Conservation (phyloP, 23 tunicate species). For the Oikopleura albicans region DNA sequence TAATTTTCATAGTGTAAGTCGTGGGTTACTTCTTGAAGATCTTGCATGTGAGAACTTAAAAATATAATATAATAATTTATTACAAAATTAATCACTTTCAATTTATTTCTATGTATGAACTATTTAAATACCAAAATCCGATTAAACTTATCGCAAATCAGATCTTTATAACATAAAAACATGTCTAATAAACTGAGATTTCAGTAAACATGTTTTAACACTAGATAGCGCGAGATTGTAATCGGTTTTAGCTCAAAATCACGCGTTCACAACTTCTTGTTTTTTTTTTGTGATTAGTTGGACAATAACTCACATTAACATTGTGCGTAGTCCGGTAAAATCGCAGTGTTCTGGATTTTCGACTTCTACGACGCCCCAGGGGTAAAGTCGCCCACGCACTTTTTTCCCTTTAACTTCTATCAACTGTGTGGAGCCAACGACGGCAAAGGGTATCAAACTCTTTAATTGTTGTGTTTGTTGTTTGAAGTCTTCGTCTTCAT, state of each 20-base stretch:
- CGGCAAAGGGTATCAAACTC: background rate
- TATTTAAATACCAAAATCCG: background rate
- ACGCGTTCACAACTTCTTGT: no score
- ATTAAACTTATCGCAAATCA: no score
- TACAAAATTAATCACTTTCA: background rate
- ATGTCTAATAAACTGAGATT: no score
- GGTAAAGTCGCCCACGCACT: background rate
- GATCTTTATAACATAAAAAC: no score
- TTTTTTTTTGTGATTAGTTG: background rate
- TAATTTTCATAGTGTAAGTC: conserved; percentile 18
- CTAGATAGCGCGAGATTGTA: no score
- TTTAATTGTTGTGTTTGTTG: background rate
- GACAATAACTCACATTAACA: background rate
- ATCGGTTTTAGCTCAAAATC: no score
- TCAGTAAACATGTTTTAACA: no score
- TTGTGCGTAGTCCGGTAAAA: background rate
- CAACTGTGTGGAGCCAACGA: background rate
- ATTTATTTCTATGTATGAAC: background rate
- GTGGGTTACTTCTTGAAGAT: conserved; percentile 20
- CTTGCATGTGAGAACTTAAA: conserved; percentile 17
- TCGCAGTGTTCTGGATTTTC: background rate
- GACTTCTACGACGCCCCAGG: background rate
- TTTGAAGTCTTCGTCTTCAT: background rate
- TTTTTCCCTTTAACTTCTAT: no score
- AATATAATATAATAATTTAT: background rate